phyloP scores from a whole-genome alignment of 2,113 vertebrate genomes.

The human (Homo sapiens) region DNA sequence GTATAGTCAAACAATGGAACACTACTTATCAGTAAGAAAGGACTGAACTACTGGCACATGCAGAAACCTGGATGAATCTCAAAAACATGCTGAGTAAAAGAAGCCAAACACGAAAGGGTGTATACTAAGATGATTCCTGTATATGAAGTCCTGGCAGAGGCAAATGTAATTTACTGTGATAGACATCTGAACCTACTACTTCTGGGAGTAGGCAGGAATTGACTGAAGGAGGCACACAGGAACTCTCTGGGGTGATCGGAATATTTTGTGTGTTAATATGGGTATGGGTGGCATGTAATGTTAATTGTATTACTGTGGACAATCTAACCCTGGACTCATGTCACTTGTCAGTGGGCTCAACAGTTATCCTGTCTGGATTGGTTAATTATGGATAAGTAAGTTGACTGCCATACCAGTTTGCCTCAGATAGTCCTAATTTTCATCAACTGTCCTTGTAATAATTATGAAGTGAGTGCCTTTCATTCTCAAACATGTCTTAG shows the following conservation, averaged over 20 bases:
- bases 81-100: background rate
- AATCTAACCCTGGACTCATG: background rate
- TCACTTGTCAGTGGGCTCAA: background rate
- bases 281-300: background rate
- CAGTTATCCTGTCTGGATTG: background rate
- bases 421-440: background rate
- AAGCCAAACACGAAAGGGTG: background rate
- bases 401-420: background rate
- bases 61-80: background rate
- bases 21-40: background rate
- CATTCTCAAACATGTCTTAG: background rate
- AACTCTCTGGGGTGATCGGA: background rate
- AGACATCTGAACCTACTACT: background rate
- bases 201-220: too few relatives aligned
- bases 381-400: background rate
- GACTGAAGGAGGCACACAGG: background rate
- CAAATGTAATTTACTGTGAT: background rate
- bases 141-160: background rate
- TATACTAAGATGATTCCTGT: background rate
- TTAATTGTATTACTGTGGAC: background rate
- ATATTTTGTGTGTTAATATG: background rate
- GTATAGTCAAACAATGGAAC: background rate
- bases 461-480: background rate
- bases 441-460: background rate
- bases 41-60: background rate